Evolutionary conservation across 2,113 vertebrate genomes (phyloP).

Genomic region (Syngnathus typhle): DNA sequence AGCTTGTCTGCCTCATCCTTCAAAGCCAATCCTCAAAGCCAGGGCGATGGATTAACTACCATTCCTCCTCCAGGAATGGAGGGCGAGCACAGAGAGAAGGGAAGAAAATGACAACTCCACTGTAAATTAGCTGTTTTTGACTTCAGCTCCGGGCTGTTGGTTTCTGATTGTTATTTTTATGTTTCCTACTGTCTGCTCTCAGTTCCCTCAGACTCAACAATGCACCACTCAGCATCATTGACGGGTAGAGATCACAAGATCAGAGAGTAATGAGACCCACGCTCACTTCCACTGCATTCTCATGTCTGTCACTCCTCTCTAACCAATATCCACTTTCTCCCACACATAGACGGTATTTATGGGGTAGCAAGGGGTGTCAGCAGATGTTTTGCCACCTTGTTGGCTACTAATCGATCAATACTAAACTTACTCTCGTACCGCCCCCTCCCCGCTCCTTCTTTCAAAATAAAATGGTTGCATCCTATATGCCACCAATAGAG

Average conservation of each 20-base stretch:
- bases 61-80: slow-evolving; percentile 36
- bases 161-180: slow-evolving; percentile 18
- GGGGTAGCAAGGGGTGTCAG: too few relatives aligned
- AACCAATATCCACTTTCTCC: neutral
- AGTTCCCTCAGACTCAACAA: slow-evolving; percentile 54
- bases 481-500: too few relatives aligned
- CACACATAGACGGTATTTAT: too few relatives aligned
- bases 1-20: slow-evolving; percentile 54
- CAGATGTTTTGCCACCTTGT: too few relatives aligned
- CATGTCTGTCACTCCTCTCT: slow-evolving; percentile 22
- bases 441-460: too few relatives aligned
- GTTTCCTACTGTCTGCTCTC: slow-evolving; percentile 17
- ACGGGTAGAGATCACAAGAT: slow-evolving; percentile 59
- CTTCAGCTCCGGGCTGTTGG: slow-evolving; percentile 22
- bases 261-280: slow-evolving; percentile 59
- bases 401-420: too few relatives aligned
- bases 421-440: too few relatives aligned
- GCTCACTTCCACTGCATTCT: slow-evolving; percentile 51
- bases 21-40: slow-evolving; percentile 60
- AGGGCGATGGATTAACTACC: slow-evolving; percentile 58
- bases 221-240: slow-evolving; percentile 62
- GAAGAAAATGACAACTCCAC: slow-evolving; percentile 27
- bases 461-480: too few relatives aligned
- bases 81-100: neutral
- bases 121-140: slow-evolving; percentile 48